A percentile compares a stretch with the other conserved stretches of the same genome.
Evolutionary conservation across 2,113 vertebrate species (phyloP).

Genomic region (Suricata suricatta): DNA sequence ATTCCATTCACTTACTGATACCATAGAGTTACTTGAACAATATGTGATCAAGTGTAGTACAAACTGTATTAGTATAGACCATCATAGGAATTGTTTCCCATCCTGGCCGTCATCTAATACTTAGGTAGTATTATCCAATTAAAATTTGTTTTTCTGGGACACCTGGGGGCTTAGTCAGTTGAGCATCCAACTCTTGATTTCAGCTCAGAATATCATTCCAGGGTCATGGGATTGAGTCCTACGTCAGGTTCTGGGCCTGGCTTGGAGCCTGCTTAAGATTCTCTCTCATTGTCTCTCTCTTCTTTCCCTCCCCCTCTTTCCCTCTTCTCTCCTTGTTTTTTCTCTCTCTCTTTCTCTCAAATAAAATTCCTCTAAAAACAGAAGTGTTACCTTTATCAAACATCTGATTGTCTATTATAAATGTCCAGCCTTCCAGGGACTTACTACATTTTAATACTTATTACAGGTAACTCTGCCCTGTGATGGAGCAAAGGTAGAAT

Average conservation of each 20-base stretch:
- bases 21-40: background rate
- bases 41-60: background rate
- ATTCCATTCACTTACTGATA: background rate
- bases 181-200: no score
- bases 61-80: background rate
- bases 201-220: no score
- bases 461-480: background rate
- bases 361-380: background rate
- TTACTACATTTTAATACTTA: background rate
- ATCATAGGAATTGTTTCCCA: background rate
- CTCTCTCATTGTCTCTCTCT: no score
- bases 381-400: constrained; percentile 37
- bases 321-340: no score
- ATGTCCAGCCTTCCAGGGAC: background rate
- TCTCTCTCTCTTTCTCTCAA: no score
- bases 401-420: background rate
- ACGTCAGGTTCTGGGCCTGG: no score
- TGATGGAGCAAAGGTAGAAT: background rate
- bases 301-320: no score
- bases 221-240: no score
- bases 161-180: no score
- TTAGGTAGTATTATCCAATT: background rate
- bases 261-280: no score
- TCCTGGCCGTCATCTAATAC: background rate
- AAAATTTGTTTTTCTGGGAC: background rate